Evolutionary conservation across 2,888 invertebrate genomes (phyloP), one percentile per base, ranked within the genome.

Genomic region (Deladenus siricidicola): DNA sequence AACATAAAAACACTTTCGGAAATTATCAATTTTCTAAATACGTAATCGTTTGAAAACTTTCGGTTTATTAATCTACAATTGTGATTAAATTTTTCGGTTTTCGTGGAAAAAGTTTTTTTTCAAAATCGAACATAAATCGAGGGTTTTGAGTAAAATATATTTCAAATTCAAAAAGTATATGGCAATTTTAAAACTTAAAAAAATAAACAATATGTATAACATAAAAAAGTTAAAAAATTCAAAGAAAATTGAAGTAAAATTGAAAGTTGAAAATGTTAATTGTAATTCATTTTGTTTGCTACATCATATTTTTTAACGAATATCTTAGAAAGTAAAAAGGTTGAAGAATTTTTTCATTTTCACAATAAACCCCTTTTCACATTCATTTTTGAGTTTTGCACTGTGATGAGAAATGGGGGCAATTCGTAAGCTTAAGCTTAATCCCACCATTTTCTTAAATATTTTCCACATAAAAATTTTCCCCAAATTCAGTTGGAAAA

Each of bases 351-450:
- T 10, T 24, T 17, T 24, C 4, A 8, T 24, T 24, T 51, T 28
- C 3, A 23, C n/a, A 21, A 14, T 51, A 51, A 51, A 14, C 28
- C 17, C 14, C 14, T 8, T 17, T 26, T 26, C 14, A 51, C 30
- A 51, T 28, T 34, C 26, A 19, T 49, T 19, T 19, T 17, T 49
- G n/a, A 49, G 49, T 23, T 51, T 24, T 26, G 21, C 23, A 51
- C 17, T 51, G 3, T 51, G 21, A 14, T 39, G 30, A 51, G 14
- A 34, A 47, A 47, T 8, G 19, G 47, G 6, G 39, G 34, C 23
- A 39, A 39, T 39, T 19, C 34, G 28, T 53, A 34, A 53, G 53
- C 53, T 53, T 53, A 53, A 53, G 30, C 34, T 53, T 53, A 34
- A 53, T 34, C 53, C 53, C 21, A 53, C 30, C 19, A 23, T 30